Base-by-base conservation (phyloP, 2,797 vertebrate genomes). In the Chiloscyllium punctatum region DNA sequence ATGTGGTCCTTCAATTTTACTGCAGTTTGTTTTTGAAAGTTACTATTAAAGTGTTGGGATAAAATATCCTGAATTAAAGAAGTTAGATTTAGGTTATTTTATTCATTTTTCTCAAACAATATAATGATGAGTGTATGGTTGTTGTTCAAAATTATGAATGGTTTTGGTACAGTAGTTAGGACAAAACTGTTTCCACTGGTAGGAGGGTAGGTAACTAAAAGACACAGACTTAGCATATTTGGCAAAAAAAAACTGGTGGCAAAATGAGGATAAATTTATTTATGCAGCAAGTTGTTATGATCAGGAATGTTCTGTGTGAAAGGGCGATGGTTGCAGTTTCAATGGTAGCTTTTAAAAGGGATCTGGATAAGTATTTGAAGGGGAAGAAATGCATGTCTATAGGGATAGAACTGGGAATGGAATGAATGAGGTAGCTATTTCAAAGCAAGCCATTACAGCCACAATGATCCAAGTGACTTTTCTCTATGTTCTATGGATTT, bases 311-410 rank as follows among this genome's bases (percentile, higher is more conserved):
- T 8, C 88, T 68, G 62, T 7, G 6, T 48, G 82, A 84, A 84
- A 48, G 42, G n/a, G n/a, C 15, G 16, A n/a, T 33, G 53, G n/a
- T 66, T 68, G n/a, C 57, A 91, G 15, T 68, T 91, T 68, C 6
- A 91, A n/a, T 6, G 8, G 16, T n/a, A 37, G 33, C 57, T 23
- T 68, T 91, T 62, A 68, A 68, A 68, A 91, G 62, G 2, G 33
- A 66, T 37, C 33, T 66, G 88, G 62, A 91, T 21, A 91, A 91
- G 66, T 91, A 91, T 33, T 68, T 91, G 57, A 91, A 91, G 33
- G 62, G 33, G 6, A 37, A 91, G 66, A 66, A 91, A 21, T 91
- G 57, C 30, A 66, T 0, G 15, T 16, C 2, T 37, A 21, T 25
- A 37, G 37, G 37, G 37, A 42, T 42, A 84, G 79, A 21, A 53